Evolutionary conservation across 2,797 vertebrate species (phyloP).

Genomic region (Eulemur rubriventer): DNA sequence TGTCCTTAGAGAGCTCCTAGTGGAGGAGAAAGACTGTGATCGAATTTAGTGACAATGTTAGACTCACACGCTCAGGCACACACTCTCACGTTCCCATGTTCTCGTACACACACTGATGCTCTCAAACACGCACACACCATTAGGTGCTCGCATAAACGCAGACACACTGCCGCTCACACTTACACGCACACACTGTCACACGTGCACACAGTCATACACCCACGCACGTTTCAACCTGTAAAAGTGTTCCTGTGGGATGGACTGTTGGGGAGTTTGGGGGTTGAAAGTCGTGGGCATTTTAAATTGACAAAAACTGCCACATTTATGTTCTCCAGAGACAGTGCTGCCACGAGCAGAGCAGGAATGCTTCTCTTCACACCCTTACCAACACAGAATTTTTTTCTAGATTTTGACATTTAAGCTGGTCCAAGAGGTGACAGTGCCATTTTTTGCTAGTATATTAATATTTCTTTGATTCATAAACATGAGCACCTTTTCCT

Average conservation of each 20-base stretch:
- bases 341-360: not conserved
- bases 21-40: not conserved
- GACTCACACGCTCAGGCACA: not conserved
- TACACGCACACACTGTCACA: not conserved
- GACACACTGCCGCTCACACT: not conserved
- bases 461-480: conserved; percentile 1
- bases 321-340: not conserved
- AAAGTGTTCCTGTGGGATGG: not conserved
- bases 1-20: not conserved
- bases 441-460: not conserved
- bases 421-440: not conserved
- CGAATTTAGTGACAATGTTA: not conserved
- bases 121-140: not conserved
- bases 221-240: not conserved
- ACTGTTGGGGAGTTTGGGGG: not conserved
- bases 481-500: not conserved
- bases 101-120: too few relatives aligned
- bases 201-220: not conserved
- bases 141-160: not conserved
- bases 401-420: not conserved
- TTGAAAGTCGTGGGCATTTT: not conserved
- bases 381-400: not conserved
- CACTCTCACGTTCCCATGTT: not conserved
- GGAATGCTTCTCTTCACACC: not conserved
- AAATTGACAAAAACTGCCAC: not conserved